Percentiles rank a stretch among this genome's conserved stretches.
Evolutionary conservation across 2,797 vertebrate genomes (phyloP).

Genomic region (Lutjanus argentimaculatus): DNA sequence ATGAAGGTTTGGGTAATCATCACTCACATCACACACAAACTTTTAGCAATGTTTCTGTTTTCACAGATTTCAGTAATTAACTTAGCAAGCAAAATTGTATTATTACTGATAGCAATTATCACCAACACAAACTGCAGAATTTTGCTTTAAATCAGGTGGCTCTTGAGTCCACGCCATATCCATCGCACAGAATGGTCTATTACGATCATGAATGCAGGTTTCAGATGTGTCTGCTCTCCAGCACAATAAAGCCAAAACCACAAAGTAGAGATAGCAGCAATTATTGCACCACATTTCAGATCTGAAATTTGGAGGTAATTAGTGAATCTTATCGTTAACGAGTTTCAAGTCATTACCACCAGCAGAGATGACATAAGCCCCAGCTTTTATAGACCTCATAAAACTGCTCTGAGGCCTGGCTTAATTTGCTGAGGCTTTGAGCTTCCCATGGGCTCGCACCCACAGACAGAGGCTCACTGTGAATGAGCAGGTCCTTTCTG

Average conservation of each 20-base stretch:
- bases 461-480: constrained; percentile 50
- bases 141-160: neutral
- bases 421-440: constrained; percentile 67
- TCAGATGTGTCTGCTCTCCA: constrained; percentile 29
- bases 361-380: constrained; percentile 72
- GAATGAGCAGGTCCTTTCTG: constrained; percentile 41
- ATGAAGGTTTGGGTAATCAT: neutral
- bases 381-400: constrained; percentile 73
- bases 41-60: neutral
- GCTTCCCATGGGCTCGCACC: constrained; percentile 55
- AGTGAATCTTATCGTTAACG: constrained; percentile 72
- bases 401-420: constrained; percentile 62
- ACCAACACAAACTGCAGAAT: neutral
- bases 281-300: constrained; percentile 61
- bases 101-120: neutral
- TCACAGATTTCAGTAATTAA: neutral
- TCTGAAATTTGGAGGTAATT: constrained; percentile 71
- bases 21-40: too few relatives aligned
- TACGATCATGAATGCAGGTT: constrained; percentile 7
- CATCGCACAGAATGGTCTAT: neutral
- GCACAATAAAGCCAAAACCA: constrained; percentile 59
- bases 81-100: neutral
- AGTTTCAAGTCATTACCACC: constrained; percentile 76
- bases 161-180: neutral
- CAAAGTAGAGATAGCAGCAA: constrained; percentile 53